These are phyloP conservation scores for Peromyscus attwateri DNA, from an alignment of 2,797 vertebrate species.

Conservation along the genomic window DNA sequence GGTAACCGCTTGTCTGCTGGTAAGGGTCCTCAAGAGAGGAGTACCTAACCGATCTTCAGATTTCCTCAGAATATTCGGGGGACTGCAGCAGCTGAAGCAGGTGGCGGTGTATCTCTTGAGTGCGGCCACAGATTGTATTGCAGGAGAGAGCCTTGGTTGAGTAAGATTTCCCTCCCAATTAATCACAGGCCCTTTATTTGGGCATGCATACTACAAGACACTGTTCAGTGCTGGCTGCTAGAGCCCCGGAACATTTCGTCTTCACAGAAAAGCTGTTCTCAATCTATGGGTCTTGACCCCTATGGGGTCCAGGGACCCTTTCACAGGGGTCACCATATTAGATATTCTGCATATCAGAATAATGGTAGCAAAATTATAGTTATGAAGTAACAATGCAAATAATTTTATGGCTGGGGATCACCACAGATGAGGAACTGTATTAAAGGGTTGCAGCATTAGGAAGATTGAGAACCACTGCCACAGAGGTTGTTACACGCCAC, in stretches of 20 bases:
- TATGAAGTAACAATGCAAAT: background rate
- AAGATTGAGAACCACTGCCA: no score
- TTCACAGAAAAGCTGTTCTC: no score
- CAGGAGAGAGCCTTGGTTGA: background rate
- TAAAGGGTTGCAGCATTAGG: background rate
- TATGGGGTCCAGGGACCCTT: background rate
- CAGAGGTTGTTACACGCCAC: background rate
- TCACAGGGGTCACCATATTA: background rate
- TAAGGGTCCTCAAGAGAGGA: background rate
- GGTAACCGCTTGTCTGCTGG: background rate
- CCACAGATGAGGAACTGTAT: background rate
- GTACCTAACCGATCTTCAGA: background rate
- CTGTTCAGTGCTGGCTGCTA: background rate
- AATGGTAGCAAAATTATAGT: background rate
- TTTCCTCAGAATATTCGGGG: background rate
- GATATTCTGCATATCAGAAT: background rate
- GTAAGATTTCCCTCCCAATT: slow-evolving; percentile 26
- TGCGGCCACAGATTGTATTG: background rate
- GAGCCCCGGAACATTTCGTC: background rate
- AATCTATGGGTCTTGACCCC: background rate
- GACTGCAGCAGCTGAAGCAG: background rate
- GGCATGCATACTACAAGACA: accelerated
- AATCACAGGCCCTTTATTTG: background rate
- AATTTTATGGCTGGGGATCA: background rate
- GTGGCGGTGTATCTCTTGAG: slow-evolving; percentile 16